A percentile compares a stretch with the other conserved stretches of the same genome.
These are phyloP conservation scores for Argyresthia albistria DNA, from an alignment of 2,888 invertebrate species.

Conservation along the genomic window DNA sequence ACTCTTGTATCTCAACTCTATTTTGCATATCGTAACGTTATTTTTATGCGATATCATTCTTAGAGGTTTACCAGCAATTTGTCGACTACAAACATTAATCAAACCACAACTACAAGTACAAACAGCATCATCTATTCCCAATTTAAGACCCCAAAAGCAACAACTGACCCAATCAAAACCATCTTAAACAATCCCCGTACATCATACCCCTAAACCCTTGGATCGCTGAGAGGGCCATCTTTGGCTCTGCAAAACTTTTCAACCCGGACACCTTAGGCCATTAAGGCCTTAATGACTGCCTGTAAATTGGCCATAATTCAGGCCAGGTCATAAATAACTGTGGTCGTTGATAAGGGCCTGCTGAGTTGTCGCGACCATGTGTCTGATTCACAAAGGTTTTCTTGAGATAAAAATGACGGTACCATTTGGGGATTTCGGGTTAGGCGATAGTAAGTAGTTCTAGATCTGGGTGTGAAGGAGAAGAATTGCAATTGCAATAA, in stretches of 20 bases:
- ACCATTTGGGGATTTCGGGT: not conserved
- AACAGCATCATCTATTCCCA: too few species aligned
- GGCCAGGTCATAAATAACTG: constrained; percentile 59
- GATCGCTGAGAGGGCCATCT: constrained; percentile 39
- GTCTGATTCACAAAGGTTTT: constrained; percentile 10
- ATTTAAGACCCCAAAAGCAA: not conserved
- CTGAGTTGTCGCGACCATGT: constrained; percentile 48
- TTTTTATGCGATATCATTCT: too few species aligned
- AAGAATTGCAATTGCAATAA: too few species aligned
- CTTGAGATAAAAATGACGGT: constrained; percentile 1
- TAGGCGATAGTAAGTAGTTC: not conserved
- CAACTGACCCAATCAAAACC: not conserved
- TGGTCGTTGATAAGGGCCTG: constrained; percentile 62
- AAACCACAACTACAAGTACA: too few species aligned
- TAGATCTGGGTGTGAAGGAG: too few species aligned
- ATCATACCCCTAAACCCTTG: constrained; percentile 19
- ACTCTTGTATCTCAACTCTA: too few species aligned
- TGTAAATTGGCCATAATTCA: constrained; percentile 72
- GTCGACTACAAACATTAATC: too few species aligned
- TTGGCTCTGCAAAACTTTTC: constrained; percentile 32
- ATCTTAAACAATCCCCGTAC: constrained; percentile 15
- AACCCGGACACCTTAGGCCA: constrained; percentile 64
- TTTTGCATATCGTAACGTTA: too few species aligned
- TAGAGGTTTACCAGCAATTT: too few species aligned
- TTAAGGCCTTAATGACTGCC: constrained; percentile 69